Base-by-base conservation (phyloP, 1,140 invertebrate genomes). In the Calephelis virginiensis region DNA sequence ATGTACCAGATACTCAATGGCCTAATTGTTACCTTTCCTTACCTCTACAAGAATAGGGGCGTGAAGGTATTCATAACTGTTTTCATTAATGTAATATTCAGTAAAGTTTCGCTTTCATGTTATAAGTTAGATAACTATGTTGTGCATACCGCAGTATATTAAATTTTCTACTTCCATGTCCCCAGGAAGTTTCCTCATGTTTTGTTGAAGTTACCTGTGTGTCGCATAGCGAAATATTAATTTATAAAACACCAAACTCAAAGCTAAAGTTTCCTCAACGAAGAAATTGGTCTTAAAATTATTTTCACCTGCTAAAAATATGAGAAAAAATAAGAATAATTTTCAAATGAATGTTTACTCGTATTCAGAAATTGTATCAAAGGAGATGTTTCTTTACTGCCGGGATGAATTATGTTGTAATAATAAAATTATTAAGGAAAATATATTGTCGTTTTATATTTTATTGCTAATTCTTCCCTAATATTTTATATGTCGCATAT, bases 91-190 rank as follows among this genome's bases (percentile, higher is more conserved):
- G 68, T 61, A 69, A 67, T 50, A 69, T 65, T 46, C 64, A 64
- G 59, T 13, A 48, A 64, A 56, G 40, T 59, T 67, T 68, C 48
- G 46, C 48, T 43, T 65, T 67, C 50, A 49, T 63, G 66, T 68
- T 64, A 66, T 63, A 70, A 69, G 56, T 69, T 74, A 73, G 66
- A 63, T 77, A 77, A 66, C 69, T 72, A 70, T 67, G 69, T 43
- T 43, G 40, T 76, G 78, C 69, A 74, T 74, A 72, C 73, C 68
- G 71, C 74, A 74, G 70, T 73, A 83, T 86, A 86, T 88, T 83
- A 88, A 85, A 86, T 86, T 87, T 82, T 78, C 78, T 77, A 82
- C 64, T 80, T 81, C 69, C 80, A 75, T 81, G 83, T 85, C 83
- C 78, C 79, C 73, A 76, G 76, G 77, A 84, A 89, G 77, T 89